Evolutionary conservation across 2,797 vertebrate genomes (phyloP), one percentile per base, ranked within the genome.

Genomic region (Argya squamiceps): DNA sequence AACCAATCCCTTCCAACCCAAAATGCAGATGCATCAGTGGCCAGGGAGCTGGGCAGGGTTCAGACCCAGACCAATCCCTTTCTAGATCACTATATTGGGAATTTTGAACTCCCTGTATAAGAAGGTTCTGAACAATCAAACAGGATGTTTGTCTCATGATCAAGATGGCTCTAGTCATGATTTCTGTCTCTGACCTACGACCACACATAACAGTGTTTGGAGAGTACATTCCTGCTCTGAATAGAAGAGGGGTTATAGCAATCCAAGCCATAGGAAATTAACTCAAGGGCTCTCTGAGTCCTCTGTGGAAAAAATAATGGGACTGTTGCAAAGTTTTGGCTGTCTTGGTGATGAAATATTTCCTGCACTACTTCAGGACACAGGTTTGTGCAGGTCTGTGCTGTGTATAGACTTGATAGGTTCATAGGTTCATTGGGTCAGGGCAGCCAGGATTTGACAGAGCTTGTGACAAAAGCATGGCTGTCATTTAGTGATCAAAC

Each of bases 321-420:
- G 29, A 46, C 21, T 26, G 9, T 62, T 6, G 10, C 37, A 50
- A 41, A 36, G 16, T 63, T 84, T 60, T 23, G 44, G 16, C 29
- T 76, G 15, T 64, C 22, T 69, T 47, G 55, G 21, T 41, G 60
- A 17, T 46, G 26, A 49, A 47, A 12, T 36, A 26, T 70, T 46
- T 41, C 7, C 68, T 47, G 37, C 22, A 6, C 15, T 69, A 0
- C 41, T 68, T 71, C 26, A n/a, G 32, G 29, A 62, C 4, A 13
- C 13, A 49, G 1, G 1, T 62, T 74, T 80, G 18, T 39, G n/a
- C 59, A n/a, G 32, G 4, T 34, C 39, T 63, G 30, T 73, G 8
- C 49, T 46, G 41, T 0, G 0, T 34, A 5, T 30, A 36, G 49
- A 55, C 3, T 4, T 26, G n/a, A 9, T 21, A 46, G 22, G 12